Conservation (phyloP, 1,140 invertebrate species). For the Oscheius sp. region DNA sequence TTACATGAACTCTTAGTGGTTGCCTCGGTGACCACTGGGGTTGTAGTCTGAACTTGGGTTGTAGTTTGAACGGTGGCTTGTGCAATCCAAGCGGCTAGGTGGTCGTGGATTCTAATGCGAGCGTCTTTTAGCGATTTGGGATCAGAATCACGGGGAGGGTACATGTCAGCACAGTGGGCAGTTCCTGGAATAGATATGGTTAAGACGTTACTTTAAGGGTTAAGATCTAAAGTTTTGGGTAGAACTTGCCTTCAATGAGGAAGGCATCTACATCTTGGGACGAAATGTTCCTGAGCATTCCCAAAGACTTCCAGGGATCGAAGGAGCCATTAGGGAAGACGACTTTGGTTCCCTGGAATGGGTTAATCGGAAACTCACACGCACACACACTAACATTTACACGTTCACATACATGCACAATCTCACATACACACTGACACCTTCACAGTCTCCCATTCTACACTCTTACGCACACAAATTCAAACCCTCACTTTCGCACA, state of each 20-base stretch:
- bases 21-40: too few relatives aligned
- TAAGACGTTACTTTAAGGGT: too few relatives aligned
- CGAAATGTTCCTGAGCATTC: background rate
- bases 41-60: too few relatives aligned
- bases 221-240: too few relatives aligned
- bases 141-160: background rate
- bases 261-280: slow-evolving; percentile 12
- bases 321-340: slow-evolving; percentile 38
- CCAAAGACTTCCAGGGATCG: slow-evolving; percentile 36
- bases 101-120: background rate
- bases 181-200: background rate
- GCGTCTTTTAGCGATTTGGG: background rate
- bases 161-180: background rate
- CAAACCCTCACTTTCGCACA: too few relatives aligned
- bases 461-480: too few relatives aligned
- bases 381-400: too few relatives aligned
- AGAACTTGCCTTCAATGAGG: slow-evolving; percentile 5
- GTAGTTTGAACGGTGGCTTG: too few relatives aligned
- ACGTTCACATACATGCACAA: too few relatives aligned
- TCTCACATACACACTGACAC: too few relatives aligned
- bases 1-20: too few relatives aligned
- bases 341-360: slow-evolving; percentile 63
- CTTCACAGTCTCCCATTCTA: too few relatives aligned
- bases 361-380: slow-evolving; percentile 73
- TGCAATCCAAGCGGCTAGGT: background rate